A percentile compares a stretch with the other conserved stretches of the same genome.
These are phyloP conservation scores for Hormaphis cornu DNA, from an alignment of 1,140 invertebrate genomes.

Conservation along the genomic window DNA sequence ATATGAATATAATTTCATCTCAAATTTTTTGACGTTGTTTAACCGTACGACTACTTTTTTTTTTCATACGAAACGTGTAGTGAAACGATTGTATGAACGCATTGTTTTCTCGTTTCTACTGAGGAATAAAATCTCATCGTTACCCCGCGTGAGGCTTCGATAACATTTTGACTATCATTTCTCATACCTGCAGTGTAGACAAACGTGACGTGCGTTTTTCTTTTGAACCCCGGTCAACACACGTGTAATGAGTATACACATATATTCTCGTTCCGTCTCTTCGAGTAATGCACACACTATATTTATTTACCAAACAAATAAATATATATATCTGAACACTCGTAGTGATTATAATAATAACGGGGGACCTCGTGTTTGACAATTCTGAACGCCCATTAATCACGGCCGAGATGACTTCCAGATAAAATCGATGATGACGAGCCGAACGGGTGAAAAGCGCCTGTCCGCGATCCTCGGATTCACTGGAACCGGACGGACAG, in stretches of 20 bases:
- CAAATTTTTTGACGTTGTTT: no score
- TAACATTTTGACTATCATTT: neutral
- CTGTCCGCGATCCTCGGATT: neutral
- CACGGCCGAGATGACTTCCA: neutral
- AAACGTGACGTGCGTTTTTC: neutral
- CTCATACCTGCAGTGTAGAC: neutral
- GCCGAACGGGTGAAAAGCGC: neutral
- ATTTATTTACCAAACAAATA: neutral
- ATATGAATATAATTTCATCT: no score
- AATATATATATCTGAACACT: neutral
- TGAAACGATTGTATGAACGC: no score
- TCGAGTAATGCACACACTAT: neutral
- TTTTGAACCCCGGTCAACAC: neutral
- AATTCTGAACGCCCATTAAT: slow-evolving; percentile 7
- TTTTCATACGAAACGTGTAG: no score
- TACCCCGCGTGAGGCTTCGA: no score
- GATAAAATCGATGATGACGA: neutral
- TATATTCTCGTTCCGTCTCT: neutral
- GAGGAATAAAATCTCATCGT: no score
- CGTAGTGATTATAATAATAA: slow-evolving; percentile 13
- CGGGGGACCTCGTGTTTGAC: neutral
- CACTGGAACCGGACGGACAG: no score
- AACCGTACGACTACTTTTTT: no score
- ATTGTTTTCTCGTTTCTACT: no score
- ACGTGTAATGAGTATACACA: neutral